Conservation (phyloP, 1,140 invertebrate species). For the Paracyclopina nana region DNA sequence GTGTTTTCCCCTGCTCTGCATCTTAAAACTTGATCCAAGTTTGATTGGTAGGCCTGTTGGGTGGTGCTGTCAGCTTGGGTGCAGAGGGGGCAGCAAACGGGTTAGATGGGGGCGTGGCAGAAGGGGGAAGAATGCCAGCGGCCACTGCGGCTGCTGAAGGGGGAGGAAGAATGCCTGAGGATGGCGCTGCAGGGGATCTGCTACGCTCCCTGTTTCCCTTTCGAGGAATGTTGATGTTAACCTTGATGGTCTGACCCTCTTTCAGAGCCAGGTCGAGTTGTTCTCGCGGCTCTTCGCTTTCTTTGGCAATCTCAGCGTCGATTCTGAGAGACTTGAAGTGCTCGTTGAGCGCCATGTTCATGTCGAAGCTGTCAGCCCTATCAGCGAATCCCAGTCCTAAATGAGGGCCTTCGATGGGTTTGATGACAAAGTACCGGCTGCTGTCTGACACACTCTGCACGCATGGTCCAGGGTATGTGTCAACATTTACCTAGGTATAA, state of each 20-base stretch:
- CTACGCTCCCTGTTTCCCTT: constrained; percentile 5
- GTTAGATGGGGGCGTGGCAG: too few species aligned
- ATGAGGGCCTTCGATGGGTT: constrained; percentile 26
- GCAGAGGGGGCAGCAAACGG: too few species aligned
- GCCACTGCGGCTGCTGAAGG: constrained; percentile 2
- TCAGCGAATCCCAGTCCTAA: constrained; percentile 39
- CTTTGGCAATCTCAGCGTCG: constrained; percentile 27
- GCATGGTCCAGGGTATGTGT: constrained; percentile 11
- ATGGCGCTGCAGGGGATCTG: background rate
- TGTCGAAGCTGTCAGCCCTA: constrained; percentile 40
- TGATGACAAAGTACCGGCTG: constrained; percentile 12
- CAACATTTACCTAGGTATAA: constrained; percentile 3
- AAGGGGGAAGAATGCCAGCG: background rate
- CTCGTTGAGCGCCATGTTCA: constrained; percentile 40
- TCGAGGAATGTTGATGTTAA: constrained; percentile 28
- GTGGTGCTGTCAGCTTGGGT: too few species aligned
- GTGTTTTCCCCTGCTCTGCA: too few species aligned
- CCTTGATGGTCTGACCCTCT: constrained; percentile 35
- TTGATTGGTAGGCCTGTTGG: too few species aligned
- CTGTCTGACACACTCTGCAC: constrained; percentile 12
- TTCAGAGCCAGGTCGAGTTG: constrained; percentile 35
- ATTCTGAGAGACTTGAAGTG: constrained; percentile 31
- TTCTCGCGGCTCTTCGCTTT: constrained; percentile 23
- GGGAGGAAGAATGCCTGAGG: background rate
- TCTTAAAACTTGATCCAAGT: too few species aligned